These are phyloP conservation scores for Zeugodacus cucurbitae DNA, from an alignment of 1,140 invertebrate species.

Conservation along the genomic window DNA sequence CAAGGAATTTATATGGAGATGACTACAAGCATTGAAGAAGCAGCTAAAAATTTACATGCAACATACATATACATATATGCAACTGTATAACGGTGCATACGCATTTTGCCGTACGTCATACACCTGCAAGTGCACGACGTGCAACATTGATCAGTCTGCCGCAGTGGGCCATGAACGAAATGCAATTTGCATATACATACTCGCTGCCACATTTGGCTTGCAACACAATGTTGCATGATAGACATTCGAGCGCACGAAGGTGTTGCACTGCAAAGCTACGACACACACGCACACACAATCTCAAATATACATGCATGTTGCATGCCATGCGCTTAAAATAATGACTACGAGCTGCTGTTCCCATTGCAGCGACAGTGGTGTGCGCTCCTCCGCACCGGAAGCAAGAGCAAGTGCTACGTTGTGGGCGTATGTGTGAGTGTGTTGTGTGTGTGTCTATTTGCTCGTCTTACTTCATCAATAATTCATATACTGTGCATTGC, in stretches of 20 bases:
- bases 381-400: not conserved
- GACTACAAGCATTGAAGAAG: not conserved
- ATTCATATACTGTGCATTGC: not conserved
- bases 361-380: not conserved
- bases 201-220: not conserved
- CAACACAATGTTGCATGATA: constrained; percentile 1
- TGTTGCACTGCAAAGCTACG: not conserved
- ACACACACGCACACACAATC: not conserved
- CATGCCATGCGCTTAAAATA: not conserved
- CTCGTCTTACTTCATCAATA: constrained; percentile 7
- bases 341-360: not conserved
- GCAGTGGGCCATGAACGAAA: not conserved
- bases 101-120: not conserved
- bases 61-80: not conserved
- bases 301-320: not conserved
- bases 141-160: not conserved
- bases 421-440: not conserved
- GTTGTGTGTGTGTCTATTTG: not conserved
- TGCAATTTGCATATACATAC: constrained; percentile 22
- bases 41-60: not conserved
- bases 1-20: too few species aligned
- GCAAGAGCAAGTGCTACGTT: not conserved
- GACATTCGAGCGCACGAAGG: not conserved
- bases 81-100: not conserved
- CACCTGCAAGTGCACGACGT: not conserved